These are phyloP conservation scores for Bucco capensis DNA, from an alignment of 2,113 vertebrate species.

Conservation along the genomic window DNA sequence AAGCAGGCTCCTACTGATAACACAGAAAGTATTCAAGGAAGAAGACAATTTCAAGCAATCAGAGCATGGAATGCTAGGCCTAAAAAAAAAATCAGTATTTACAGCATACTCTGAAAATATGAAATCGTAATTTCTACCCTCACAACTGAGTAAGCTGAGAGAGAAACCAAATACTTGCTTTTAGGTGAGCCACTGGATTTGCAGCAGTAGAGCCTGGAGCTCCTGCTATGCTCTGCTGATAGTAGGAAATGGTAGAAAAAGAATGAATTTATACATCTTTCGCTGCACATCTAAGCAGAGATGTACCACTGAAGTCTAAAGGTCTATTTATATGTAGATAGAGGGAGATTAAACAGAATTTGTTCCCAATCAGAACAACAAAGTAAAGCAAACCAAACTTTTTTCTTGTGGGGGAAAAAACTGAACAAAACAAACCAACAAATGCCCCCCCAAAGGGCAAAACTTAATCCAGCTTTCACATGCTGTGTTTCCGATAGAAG, in stretches of 20 bases:
- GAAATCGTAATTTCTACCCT: background rate
- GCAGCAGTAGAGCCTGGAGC: background rate
- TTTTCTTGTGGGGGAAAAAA: background rate
- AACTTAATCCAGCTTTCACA: background rate
- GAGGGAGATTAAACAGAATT: background rate
- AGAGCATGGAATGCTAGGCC: background rate
- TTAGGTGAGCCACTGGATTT: background rate
- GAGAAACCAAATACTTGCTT: background rate
- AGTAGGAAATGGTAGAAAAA: background rate
- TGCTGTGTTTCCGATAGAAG: background rate
- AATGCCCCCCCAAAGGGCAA: fast-evolving
- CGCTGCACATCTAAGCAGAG: background rate
- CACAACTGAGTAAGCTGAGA: background rate
- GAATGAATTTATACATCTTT: background rate
- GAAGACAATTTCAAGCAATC: constrained; percentile 2
- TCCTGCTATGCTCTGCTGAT: background rate
- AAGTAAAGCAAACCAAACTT: background rate
- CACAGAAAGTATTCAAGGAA: constrained; percentile 42
- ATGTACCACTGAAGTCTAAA: background rate
- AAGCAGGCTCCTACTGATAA: constrained; percentile 18
- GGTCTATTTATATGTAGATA: background rate
- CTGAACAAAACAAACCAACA: background rate
- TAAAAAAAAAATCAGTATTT: background rate
- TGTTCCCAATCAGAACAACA: background rate
- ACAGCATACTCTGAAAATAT: background rate